Base-by-base conservation (phyloP, 2,888 invertebrate genomes). In the Thera obeliscata region DNA sequence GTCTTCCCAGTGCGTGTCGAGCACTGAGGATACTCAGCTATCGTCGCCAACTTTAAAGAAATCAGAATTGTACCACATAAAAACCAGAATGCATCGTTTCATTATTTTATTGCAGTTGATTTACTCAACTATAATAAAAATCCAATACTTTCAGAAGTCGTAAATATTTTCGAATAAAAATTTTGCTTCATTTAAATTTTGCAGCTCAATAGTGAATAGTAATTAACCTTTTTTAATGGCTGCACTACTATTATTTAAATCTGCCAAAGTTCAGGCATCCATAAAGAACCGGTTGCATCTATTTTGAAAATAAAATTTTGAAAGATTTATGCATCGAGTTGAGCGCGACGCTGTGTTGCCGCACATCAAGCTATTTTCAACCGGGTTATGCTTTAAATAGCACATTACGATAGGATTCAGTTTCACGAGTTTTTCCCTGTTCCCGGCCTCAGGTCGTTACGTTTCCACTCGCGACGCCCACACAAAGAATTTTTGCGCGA, bases 321-420 rank as follows among this genome's bases (percentile, higher is more conserved):
- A 89, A 88, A 92, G 91, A 90, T 92, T 91, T 92, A 92, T 93
- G 91, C 90, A 90, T 86, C 87, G 83, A 83, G 76, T 74, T 61
- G 88, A 89, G 87, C 90, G 89, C 89, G 91, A 85, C 90, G 91
- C 82, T 88, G 87, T 88, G 91, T 89, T 91, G 89, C 90, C 91
- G 90, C 92, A 89, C 89, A 86, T 86, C 82, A 86, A 81, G 90
- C 86, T 93, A 93, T 93, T 93, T 93, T 88, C 89, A 89, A 88
- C 91, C 87, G 87, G 89, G 93, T 91, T 93, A 91, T 90, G 91
- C 92, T 93, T 91, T 89, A 93, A 93, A 93, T 93, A 93, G 93
- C 90, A 83, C 87, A 92, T 93, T 90, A 91, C 93, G 93, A 91
- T 93, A 92, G 93, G 88, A 93, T 93, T 93, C 91, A 88, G 92